These are phyloP conservation scores for Magallana ariakensis DNA, from an alignment of 1,140 invertebrate genomes.

Conservation along the genomic window DNA sequence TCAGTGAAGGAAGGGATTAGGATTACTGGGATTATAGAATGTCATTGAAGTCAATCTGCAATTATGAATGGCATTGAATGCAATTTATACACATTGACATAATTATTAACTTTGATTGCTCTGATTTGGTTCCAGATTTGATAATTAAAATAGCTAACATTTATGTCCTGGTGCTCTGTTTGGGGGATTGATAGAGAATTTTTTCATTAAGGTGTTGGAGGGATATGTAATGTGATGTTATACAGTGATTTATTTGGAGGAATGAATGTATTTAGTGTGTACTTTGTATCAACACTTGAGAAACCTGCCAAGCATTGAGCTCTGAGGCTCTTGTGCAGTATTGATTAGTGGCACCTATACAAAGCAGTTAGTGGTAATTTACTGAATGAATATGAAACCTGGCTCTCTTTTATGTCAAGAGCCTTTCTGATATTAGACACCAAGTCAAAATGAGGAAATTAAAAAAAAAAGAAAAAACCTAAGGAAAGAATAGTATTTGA, in stretches of 20 bases:
- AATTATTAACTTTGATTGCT: too few relatives aligned
- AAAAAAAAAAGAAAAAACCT: too few relatives aligned
- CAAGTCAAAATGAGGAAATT: too few relatives aligned
- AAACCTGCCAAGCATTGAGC: slow-evolving; percentile 6
- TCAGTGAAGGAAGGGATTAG: not conserved
- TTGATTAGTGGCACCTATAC: slow-evolving; percentile 20
- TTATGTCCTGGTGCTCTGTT: too few relatives aligned
- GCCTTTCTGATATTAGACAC: not conserved
- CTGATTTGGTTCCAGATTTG: too few relatives aligned
- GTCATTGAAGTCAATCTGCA: not conserved
- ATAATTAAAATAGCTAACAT: too few relatives aligned
- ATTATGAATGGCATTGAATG: too few relatives aligned
- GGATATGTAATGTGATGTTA: too few relatives aligned
- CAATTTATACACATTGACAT: too few relatives aligned
- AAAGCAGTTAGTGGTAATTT: not conserved
- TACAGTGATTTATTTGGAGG: not conserved
- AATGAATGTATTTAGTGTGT: not conserved
- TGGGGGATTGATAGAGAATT: too few relatives aligned
- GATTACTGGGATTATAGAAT: not conserved
- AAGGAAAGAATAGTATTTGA: too few relatives aligned
- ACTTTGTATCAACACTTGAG: slow-evolving; percentile 8
- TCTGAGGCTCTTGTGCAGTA: not conserved
- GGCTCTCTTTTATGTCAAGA: not conserved
- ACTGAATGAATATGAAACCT: slow-evolving; percentile 19
- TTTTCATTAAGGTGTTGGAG: too few relatives aligned